Evolutionary conservation across 2,888 invertebrate genomes (phyloP), one percentile per base, ranked within the genome.

Genomic region (Aradus depressus): DNA sequence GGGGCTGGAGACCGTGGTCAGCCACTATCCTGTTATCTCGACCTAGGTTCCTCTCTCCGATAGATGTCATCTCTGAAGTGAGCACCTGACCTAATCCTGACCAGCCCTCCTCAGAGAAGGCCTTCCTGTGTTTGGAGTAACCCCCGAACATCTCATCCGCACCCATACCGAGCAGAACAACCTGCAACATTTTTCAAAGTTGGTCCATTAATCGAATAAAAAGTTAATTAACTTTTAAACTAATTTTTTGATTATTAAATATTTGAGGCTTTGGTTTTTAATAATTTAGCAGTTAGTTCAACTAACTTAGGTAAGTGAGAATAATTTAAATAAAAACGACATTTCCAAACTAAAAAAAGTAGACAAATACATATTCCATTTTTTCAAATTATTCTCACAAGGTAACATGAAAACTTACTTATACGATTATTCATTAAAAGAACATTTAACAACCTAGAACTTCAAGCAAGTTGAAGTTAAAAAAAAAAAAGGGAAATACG

Each of bases 91-190:
- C 64, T 3, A 80, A 69, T 3, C 78, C 76, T 28, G 62, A 54
- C 76, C 77, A 66, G 61, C 71, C 73, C 59, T 66, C 66, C 14
- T 77, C 75, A 62, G 71, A 76, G 52, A 77, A 79, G 3, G 79
- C 79, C 59, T 80, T 83, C 61, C 91, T 75, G 65, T 97, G 95
- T 53, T 92, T 76, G 28, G 81, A 81, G 65, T 97, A 97, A 2
- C 97, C 97, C 43, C 90, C 95, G 65, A 97, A 84, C 56, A 96
- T 74, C 71, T 98, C 98, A 74, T 98, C 98, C 1, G 97, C 96
- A 5, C 97, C 97, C 72, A 90, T 90, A 28, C 97, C 97, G 60
- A 87, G 70, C 58, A 95, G 67, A 53, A 92, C 68, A 18, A 91
- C 75, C 85, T 86, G 60, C 18, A 67, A 64, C 53, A 57, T n/a